Evolutionary conservation across 2,113 vertebrate species (phyloP), one percentile per base, ranked within the genome.

Genomic region (Anthoscopus minutus): DNA sequence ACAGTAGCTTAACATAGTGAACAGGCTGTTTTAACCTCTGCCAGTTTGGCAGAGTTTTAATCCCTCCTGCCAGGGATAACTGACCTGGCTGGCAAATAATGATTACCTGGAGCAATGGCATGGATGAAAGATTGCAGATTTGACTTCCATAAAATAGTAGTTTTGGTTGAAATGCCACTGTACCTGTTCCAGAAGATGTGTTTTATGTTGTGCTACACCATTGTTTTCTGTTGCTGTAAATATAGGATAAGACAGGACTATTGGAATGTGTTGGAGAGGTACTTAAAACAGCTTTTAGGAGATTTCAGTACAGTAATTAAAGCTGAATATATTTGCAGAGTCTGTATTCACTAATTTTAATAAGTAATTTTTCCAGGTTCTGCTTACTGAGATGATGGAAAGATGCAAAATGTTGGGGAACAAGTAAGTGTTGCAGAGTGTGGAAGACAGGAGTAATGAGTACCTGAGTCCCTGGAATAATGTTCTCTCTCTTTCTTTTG

Each of bases 311-410:
- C 22, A 50, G 51, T 33, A 71, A 84, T 67, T 47, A 94, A 88
- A 66, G 21, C 50, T 38, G 48, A 83, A 66, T 80, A 70, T 70
- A 83, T 83, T 79, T 92, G 33, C 35, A 27, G 37, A 69, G 54
- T 86, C 67, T 81, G 45, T 47, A 4, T 24, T 81, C 9, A 16
- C 31, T 96, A 18, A 60, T 86, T 93, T 78, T 89, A 71, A n/a
- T 94, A 83, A 37, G 25, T 96, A 23, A 82, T 87, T 58, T 51
- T 93, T 96, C 44, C 93, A 99, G 99, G 92, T 96, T 91, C 97
- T 99, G 81, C 98, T 99, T 8, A 99, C 98, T 1, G 99, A 99
- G 97, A 99, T 99, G 99, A 99, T 99, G 99, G 99, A 99, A 81
- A 98, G 99, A 85, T 99, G 99, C 96, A 99, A 98, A 96, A 99